Base-by-base conservation (phyloP, 2,797 vertebrate genomes). In the Diceros bicornis region DNA sequence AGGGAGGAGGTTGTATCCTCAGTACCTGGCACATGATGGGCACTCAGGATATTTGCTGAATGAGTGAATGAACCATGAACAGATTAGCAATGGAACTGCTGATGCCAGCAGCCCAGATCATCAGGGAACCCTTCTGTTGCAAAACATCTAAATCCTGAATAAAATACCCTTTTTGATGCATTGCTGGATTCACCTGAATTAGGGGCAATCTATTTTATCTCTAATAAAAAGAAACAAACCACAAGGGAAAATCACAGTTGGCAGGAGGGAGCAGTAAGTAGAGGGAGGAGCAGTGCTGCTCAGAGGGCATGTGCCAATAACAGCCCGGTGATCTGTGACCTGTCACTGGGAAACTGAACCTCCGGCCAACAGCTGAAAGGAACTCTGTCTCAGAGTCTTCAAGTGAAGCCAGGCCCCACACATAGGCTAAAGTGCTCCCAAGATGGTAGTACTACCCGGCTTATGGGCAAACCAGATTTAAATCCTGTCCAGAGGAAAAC, bases 251-350 rank as follows among this genome's bases (percentile, higher is more conserved):
- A n/a, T 78, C 57, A 72, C 23, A 77, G 21, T 74, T 69, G 44
- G 11, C 44, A 72, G 62, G 75, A 52, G n/a, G 52, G 23, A 27
- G 13, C 20, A 29, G 41, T 23, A 32, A 59, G 52, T 29, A 47
- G 68, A 69, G 69, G 37, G 59, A 69, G 44, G 66, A 50, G 7
- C 23, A 9, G 9, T 4, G 50, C 10, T 10, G 52, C 85, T 37
- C n/a, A 4, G n/a, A 77, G 77, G 17, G 3, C 4, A 8, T 1
- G 0, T 4, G 7, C 34, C 37, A 6, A 6, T 0, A 10, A 29
- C 34, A 50, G 27, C 16, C 34, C 4, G 7, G 72, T 2, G 14
- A 44, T 14, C 55, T 32, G 29, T 1, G 37, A 44, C 52, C 52
- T 1, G 9, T 91, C 23, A 7, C 1, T 14, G 9, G 61, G 23